Evolutionary conservation across 2,888 invertebrate species (phyloP).

Genomic region (Julus scandinavius): DNA sequence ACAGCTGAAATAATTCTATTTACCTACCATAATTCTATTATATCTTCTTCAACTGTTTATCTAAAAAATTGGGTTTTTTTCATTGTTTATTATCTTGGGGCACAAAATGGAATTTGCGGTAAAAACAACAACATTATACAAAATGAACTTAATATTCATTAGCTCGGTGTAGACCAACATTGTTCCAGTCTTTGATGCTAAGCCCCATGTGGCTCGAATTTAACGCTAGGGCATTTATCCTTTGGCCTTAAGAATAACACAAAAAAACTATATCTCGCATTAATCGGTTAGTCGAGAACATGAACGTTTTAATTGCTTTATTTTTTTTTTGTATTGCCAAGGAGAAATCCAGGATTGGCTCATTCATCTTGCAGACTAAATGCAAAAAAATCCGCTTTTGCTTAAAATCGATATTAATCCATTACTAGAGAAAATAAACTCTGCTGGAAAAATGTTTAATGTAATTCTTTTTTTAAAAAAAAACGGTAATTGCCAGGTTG

Average conservation of each 20-base stretch:
- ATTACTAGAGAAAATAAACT: background rate
- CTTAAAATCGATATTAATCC: background rate
- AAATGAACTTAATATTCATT: background rate
- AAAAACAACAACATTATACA: background rate
- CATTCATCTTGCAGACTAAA: background rate
- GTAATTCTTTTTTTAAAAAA: background rate
- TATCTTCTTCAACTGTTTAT: no score
- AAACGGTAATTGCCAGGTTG: background rate
- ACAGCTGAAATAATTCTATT: no score
- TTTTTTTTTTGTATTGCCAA: background rate
- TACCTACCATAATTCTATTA: no score
- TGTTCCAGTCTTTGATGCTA: background rate
- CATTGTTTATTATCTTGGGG: no score
- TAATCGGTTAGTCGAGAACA: background rate
- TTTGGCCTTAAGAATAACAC: background rate
- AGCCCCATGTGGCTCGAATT: background rate
- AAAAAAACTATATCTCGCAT: background rate
- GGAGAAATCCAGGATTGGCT: background rate
- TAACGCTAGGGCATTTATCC: background rate
- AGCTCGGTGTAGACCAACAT: background rate
- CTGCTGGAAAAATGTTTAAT: background rate
- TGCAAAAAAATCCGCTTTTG: background rate
- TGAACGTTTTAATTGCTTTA: background rate
- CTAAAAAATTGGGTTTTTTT: no score
- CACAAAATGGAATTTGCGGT: background rate